Evolutionary conservation across 2,797 vertebrate genomes (phyloP).

Genomic region (Silurus aristotelis): DNA sequence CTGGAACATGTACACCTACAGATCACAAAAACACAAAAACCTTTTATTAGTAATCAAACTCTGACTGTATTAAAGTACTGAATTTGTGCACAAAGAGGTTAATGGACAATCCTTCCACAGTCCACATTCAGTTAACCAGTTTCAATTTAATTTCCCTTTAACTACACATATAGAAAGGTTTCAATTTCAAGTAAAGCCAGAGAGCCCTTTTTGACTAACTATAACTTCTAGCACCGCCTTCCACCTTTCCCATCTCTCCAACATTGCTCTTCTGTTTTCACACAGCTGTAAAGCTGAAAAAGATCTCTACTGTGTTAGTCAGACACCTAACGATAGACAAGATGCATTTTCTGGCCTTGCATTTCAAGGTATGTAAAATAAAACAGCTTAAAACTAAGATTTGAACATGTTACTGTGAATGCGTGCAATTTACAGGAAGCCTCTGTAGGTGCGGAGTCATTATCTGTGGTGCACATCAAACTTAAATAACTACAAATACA

Average conservation of each 20-base stretch:
- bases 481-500: not conserved
- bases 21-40: constrained; percentile 17
- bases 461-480: constrained; percentile 23
- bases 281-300: constrained; percentile 20
- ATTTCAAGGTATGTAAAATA: not conserved
- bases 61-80: not conserved
- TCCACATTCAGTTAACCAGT: not conserved
- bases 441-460: constrained; percentile 5
- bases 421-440: not conserved
- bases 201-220: constrained; percentile 22
- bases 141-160: not conserved
- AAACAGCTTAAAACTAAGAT: not conserved
- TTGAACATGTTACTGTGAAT: not conserved
- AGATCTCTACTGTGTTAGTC: not conserved
- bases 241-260: not conserved
- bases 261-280: constrained; percentile 30
- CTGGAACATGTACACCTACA: constrained; percentile 52
- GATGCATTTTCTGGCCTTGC: not conserved
- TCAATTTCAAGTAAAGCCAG: not conserved
- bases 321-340: not conserved
- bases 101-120: not conserved
- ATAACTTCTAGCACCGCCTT: constrained; percentile 10
- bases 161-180: constrained; percentile 5
- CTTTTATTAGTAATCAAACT: not conserved
- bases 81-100: not conserved